Evolutionary conservation across 2,888 invertebrate genomes (phyloP).

Genomic region (Philaethria dido): DNA sequence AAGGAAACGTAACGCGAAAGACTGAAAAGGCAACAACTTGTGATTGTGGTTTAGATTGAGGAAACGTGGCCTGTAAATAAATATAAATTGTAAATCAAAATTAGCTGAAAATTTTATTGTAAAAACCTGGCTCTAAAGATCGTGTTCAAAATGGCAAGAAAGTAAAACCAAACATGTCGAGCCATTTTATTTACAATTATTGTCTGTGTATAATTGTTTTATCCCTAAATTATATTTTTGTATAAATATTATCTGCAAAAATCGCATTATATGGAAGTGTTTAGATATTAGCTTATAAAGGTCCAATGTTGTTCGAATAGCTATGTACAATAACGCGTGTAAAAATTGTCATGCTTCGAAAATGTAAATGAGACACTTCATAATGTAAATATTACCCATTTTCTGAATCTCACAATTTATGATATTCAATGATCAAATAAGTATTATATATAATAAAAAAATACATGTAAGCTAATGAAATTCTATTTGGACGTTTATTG

Average conservation of each 20-base stretch:
- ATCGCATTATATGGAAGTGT: conserved; percentile 62
- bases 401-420: conserved; percentile 43
- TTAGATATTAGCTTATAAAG: conserved; percentile 56
- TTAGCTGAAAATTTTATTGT: conserved; percentile 46
- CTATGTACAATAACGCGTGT: conserved; percentile 42
- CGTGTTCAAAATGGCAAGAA: conserved; percentile 65
- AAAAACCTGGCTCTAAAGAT: conserved; percentile 54
- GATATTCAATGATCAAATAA: conserved; percentile 29
- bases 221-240: conserved; percentile 78
- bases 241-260: conserved; percentile 72
- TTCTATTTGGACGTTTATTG: conserved; percentile 23
- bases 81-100: conserved; percentile 55
- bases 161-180: conserved; percentile 52
- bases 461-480: conserved; percentile 16
- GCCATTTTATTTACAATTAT: conserved; percentile 49
- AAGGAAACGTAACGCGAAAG: conserved; percentile 60
- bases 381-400: conserved; percentile 42
- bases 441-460: conserved; percentile 18
- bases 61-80: conserved; percentile 65
- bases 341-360: conserved; percentile 43
- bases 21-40: conserved; percentile 80
- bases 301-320: conserved; percentile 51
- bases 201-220: conserved; percentile 51
- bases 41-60: conserved; percentile 61
- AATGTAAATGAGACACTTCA: conserved; percentile 37